These are phyloP conservation scores for Ridgeia piscesae DNA, from an alignment of 1,140 invertebrate genomes.

Conservation along the genomic window DNA sequence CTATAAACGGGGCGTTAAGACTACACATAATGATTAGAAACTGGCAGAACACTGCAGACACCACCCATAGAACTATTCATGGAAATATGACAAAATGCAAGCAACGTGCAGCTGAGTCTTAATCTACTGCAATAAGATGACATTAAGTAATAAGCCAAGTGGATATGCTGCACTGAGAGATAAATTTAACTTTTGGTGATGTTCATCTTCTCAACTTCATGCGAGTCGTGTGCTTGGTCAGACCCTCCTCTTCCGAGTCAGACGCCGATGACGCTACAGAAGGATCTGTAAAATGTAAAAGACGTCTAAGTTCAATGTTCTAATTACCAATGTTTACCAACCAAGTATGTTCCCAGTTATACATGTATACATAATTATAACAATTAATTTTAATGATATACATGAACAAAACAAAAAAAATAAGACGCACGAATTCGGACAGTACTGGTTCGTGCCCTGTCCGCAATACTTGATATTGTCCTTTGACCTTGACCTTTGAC, in stretches of 20 bases:
- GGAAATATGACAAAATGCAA: neutral
- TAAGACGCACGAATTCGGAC: too few species aligned
- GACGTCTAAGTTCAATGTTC: neutral
- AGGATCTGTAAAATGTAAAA: conserved; percentile 11
- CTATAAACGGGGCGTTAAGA: neutral
- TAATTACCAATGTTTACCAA: too few species aligned
- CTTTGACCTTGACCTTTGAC: too few species aligned
- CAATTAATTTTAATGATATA: too few species aligned
- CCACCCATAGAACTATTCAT: neutral
- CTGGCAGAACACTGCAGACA: neutral
- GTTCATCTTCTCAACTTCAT: neutral
- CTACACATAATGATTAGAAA: neutral
- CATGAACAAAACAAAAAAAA: too few species aligned
- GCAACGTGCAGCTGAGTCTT: neutral
- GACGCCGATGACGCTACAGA: neutral
- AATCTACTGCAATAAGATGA: neutral
- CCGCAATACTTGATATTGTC: too few species aligned
- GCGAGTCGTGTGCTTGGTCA: neutral
- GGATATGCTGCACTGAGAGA: too few species aligned
- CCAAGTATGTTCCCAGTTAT: too few species aligned
- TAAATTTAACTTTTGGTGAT: too few species aligned
- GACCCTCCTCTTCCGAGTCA: neutral
- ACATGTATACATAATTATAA: too few species aligned
- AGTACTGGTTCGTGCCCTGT: too few species aligned
- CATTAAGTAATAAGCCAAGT: neutral